Base-by-base conservation (phyloP, 2,888 invertebrate species). In the Acanthosepion pharaonis region DNA sequence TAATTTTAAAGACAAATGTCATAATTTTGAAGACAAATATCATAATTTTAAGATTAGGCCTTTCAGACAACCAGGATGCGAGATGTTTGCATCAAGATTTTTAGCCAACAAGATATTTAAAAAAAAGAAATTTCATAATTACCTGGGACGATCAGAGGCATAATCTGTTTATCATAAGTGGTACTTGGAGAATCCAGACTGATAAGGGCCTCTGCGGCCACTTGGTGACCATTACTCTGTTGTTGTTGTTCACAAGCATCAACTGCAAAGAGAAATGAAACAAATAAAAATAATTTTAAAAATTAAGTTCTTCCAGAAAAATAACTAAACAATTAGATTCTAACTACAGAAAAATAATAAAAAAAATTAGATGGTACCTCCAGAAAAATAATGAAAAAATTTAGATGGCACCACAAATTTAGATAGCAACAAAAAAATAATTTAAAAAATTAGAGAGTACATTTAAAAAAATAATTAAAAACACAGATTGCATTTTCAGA, bases 241-340 rank as follows among this genome's bases (percentile, higher is more conserved):
- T 96, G 96, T 94, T 96, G 96, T 95, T 97, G 96, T 94, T 97
- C 97, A 95, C 97, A 97, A n/a, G 97, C 96, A 95, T 97, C 97
- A 96, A 97, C 97, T 97, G 96, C 59, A 96, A 96, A 93, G n/a
- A 95, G 5, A 95, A 92, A 94, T 94, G 5, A 94, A 11, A 33
- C 3, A 28, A 49, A 49, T 78, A 33, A 33, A 33, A 33, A 33
- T 33, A n/a, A n/a, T n/a, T n/a, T 33, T 33, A 33, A n/a, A n/a
- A n/a, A n/a, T n/a, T n/a, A n/a, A n/a, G n/a, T n/a, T 33, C 33
- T 33, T 33, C 33, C 0, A 33, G 33, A 33, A 33, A 33, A 33
- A 33, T 33, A 33, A 33, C 33, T 33, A 33, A 33, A 33, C 33
- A 33, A 33, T 33, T 33, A 33, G 33, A 33, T 33, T 33, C 33